A percentile compares a stretch with the other conserved stretches of the same genome.
These are phyloP conservation scores for Maniola jurtina DNA, from an alignment of 1,140 invertebrate genomes.

Conservation along the genomic window DNA sequence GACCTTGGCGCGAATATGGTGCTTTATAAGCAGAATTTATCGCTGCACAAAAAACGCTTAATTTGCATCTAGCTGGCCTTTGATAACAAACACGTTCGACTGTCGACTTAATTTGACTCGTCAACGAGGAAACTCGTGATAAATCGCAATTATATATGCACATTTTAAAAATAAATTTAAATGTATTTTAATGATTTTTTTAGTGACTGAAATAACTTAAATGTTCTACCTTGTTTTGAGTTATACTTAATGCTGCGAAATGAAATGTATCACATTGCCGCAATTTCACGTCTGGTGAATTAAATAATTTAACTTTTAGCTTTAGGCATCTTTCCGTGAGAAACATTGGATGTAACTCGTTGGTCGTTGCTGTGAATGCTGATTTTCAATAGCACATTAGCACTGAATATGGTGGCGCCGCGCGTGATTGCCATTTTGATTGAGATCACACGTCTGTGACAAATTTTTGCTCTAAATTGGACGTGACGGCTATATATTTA, in stretches of 20 bases:
- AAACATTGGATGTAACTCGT: constrained; percentile 54
- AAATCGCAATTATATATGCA: not conserved
- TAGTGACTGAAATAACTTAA: not conserved
- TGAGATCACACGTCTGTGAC: constrained; percentile 59
- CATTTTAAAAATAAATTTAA: not conserved
- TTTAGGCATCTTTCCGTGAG: constrained; percentile 31
- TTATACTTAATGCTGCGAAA: not conserved
- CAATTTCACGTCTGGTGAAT: not conserved
- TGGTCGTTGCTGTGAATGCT: constrained; percentile 52
- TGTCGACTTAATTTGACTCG: not conserved
- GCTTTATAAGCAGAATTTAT: constrained; percentile 44
- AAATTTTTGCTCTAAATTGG: constrained; percentile 68
- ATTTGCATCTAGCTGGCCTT: constrained; percentile 11
- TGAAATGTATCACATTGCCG: not conserved
- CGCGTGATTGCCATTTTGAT: constrained; percentile 68
- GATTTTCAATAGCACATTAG: constrained; percentile 69
- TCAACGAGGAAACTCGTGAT: constrained; percentile 1
- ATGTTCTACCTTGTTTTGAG: not conserved
- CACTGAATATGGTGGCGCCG: constrained; percentile 59
- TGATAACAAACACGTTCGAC: constrained; percentile 3
- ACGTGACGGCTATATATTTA: constrained; percentile 57
- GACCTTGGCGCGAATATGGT: constrained; percentile 46
- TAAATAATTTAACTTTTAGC: not conserved
- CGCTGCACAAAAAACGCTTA: constrained; percentile 35
- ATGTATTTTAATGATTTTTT: not conserved